Conservation (phyloP, 2,888 invertebrate species). For the Ptilodon capucinus region DNA sequence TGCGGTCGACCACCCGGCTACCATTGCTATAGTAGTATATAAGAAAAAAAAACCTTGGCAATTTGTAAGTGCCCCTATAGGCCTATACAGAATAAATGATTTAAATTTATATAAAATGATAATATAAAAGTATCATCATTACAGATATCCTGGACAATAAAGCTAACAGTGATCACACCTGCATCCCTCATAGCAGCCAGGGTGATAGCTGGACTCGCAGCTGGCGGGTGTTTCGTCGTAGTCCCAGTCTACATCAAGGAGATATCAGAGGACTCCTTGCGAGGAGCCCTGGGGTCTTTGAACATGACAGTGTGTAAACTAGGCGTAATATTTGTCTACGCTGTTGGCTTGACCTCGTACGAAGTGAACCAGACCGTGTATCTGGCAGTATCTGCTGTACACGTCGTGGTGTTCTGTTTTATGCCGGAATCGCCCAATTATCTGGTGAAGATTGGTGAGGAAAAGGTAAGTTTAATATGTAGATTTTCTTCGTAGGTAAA, state of each 20-base stretch:
- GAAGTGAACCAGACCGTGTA: conserved; percentile 52
- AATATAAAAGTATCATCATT: no score
- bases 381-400: conserved; percentile 42
- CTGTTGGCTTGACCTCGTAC: conserved; percentile 55
- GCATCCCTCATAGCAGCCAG: conserved; percentile 49
- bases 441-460: conserved; percentile 55
- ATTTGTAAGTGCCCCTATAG: no score
- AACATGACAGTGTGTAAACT: conserved; percentile 65
- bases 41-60: no score
- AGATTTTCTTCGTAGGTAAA: no score
- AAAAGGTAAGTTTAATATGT: conserved; percentile 47
- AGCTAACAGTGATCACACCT: conserved; percentile 44
- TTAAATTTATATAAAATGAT: no score
- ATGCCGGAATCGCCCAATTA: conserved; percentile 71
- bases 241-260: conserved; percentile 63
- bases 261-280: conserved; percentile 54
- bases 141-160: conserved; percentile 65
- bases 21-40: no score
- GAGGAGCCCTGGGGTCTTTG: conserved; percentile 58
- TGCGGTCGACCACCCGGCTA: no score
- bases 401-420: conserved; percentile 50
- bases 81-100: no score
- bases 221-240: conserved; percentile 61
- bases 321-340: conserved; percentile 65
- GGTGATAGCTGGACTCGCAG: conserved; percentile 52